A percentile compares a stretch with the other conserved stretches of the same genome.
These are phyloP conservation scores for Nomada lathburiana DNA, from an alignment of 2,888 invertebrate genomes.

Conservation along the genomic window DNA sequence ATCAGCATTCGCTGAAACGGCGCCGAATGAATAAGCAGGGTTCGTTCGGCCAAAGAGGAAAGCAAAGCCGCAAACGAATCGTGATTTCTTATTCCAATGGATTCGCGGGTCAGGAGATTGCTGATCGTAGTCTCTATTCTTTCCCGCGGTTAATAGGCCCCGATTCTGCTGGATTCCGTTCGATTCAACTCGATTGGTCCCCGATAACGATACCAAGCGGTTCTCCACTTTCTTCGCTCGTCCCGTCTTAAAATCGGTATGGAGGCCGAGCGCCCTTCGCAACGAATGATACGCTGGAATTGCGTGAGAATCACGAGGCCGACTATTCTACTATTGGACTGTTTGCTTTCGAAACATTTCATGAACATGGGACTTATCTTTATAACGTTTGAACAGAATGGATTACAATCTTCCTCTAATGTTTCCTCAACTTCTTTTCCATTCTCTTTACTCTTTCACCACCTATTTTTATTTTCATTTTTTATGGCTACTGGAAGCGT, in stretches of 20 bases:
- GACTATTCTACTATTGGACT: no score
- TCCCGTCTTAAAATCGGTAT: constrained; percentile 46
- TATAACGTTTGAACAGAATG: background rate
- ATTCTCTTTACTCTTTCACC: background rate
- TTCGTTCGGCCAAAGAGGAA: background rate
- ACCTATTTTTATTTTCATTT: background rate
- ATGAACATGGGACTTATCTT: background rate
- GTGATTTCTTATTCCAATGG: constrained; percentile 46
- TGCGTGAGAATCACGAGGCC: no score
- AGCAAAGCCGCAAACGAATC: constrained; percentile 8
- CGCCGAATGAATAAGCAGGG: constrained; percentile 36
- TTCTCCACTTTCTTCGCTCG: constrained; percentile 28
- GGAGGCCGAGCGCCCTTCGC: constrained; percentile 35
- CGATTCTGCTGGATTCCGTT: constrained; percentile 35
- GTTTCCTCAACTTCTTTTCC: background rate
- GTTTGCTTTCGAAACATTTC: background rate
- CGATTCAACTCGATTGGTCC: constrained; percentile 29
- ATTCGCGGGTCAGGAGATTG: constrained; percentile 49
- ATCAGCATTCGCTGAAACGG: constrained; percentile 38
- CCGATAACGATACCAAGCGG: constrained; percentile 37
- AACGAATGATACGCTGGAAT: constrained; percentile 35
- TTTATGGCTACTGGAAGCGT: no score
- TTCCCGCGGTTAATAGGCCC: constrained; percentile 37
- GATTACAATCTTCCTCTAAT: background rate
- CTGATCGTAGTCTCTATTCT: constrained; percentile 22